phyloP scores from a whole-genome alignment of 2,797 vertebrate species.

The Enteromius unitaeniatus region DNA sequence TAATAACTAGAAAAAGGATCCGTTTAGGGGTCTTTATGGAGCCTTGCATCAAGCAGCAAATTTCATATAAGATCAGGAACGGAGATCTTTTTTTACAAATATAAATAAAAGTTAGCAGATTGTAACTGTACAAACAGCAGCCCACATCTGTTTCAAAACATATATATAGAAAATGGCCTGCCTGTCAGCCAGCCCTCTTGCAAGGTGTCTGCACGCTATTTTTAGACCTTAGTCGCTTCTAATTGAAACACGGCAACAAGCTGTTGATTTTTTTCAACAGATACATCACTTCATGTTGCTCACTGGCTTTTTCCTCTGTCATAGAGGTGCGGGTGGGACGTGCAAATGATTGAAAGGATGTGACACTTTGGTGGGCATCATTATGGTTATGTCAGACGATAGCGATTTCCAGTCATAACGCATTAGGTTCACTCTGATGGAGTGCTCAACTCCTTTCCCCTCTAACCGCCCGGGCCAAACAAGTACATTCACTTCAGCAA shows the following conservation, averaged over 20 bases:
- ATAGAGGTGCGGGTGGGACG: conserved; percentile 39
- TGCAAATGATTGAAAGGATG: conserved; percentile 63
- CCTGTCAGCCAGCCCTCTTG: conserved; percentile 25
- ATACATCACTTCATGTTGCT: conserved; percentile 54
- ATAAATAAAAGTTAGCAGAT: conserved; percentile 12
- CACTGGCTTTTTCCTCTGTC: conserved; percentile 33
- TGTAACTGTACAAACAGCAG: conserved; percentile 6
- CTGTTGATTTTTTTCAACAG: conserved; percentile 66
- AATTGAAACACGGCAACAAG: conserved; percentile 69
- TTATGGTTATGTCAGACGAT: conserved; percentile 65
- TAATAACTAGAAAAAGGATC: not conserved
- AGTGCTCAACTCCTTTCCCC: conserved; percentile 40
- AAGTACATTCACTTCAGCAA: conserved; percentile 16
- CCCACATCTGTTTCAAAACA: not conserved
- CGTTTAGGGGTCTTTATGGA: not conserved
- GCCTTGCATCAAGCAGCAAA: not conserved
- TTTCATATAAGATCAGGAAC: not conserved
- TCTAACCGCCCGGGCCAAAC: conserved; percentile 31
- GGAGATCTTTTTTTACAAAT: not conserved
- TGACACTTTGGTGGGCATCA: conserved; percentile 71
- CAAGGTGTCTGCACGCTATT: conserved; percentile 57
- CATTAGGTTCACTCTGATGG: conserved; percentile 60
- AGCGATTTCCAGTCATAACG: conserved; percentile 64
- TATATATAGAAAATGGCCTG: conserved; percentile 8
- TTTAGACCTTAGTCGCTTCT: conserved; percentile 67